These are phyloP conservation scores for Virgularia gustaviana DNA, from an alignment of 92 coral and sea anemone species.

Conservation along the genomic window DNA sequence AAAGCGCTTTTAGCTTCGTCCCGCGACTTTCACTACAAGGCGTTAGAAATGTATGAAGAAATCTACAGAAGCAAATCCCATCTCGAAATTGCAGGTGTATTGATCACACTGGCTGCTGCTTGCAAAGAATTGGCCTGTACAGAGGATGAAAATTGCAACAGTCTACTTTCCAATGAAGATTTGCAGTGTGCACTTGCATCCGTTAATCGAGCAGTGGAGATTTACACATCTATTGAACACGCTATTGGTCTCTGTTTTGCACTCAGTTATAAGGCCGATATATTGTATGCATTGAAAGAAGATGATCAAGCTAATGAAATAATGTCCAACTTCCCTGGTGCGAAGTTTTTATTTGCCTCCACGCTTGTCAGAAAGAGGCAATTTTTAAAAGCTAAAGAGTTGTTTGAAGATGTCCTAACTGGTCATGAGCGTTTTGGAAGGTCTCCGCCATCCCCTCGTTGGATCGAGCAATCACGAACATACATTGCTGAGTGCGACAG, in stretches of 20 bases:
- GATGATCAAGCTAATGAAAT: neutral
- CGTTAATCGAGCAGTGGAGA: constrained; percentile 59
- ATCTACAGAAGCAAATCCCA: constrained; percentile 67
- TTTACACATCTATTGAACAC: neutral
- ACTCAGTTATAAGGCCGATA: neutral
- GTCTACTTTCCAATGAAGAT: too few species aligned
- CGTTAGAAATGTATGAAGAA: constrained; percentile 60
- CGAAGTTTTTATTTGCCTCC: neutral
- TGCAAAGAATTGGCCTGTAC: constrained; percentile 55
- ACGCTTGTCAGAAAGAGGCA: neutral
- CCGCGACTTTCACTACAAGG: constrained; percentile 59
- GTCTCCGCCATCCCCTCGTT: neutral
- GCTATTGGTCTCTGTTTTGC: neutral
- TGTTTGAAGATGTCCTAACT: neutral
- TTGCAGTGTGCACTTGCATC: constrained; percentile 49
- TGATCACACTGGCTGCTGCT: constrained; percentile 71
- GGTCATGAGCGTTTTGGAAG: neutral
- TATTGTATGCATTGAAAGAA: constrained; percentile 5
- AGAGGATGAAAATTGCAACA: too few species aligned
- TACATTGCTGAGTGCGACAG: neutral
- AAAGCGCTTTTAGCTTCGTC: constrained; percentile 49
- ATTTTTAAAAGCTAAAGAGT: neutral
- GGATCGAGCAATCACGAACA: neutral
- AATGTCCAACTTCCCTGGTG: neutral
- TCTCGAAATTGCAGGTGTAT: constrained; percentile 66